phyloP scores from a whole-genome alignment of 2,797 vertebrate genomes.

The Rhinella marina region DNA sequence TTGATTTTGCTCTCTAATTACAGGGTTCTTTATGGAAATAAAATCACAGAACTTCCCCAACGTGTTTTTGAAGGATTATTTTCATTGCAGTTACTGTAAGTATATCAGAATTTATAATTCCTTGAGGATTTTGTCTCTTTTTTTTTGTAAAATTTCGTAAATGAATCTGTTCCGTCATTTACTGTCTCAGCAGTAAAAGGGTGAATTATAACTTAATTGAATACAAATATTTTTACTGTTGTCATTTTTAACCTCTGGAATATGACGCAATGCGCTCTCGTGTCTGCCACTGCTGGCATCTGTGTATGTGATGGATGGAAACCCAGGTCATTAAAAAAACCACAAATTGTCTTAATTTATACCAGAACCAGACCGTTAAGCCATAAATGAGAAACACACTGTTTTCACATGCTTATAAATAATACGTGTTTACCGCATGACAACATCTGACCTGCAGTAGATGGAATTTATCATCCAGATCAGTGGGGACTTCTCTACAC shows the following conservation, averaged over 20 bases:
- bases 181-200: background rate
- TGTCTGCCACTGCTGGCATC: conserved; percentile 20
- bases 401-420: conserved; percentile 36
- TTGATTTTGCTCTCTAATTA: conserved; percentile 57
- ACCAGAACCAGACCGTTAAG: conserved; percentile 29
- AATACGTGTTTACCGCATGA: conserved; percentile 38
- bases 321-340: conserved; percentile 19
- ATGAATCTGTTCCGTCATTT: background rate
- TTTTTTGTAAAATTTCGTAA: background rate
- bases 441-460: background rate
- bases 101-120: conserved; percentile 60
- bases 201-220: background rate
- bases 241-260: conserved; percentile 5
- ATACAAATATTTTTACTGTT: conserved; percentile 3
- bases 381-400: conserved; percentile 51
- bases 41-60: conserved; percentile 97
- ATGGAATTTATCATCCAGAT: conserved; percentile 27
- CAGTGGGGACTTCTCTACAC: conserved; percentile 23
- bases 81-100: conserved; percentile 95
- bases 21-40: conserved; percentile 97
- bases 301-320: conserved; percentile 25
- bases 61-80: conserved; percentile 94
- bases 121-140: background rate
- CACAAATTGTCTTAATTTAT: conserved; percentile 52
- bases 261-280: conserved; percentile 26